phyloP scores from a whole-genome alignment of 1,140 invertebrate genomes.

The Drosophila pachea region DNA sequence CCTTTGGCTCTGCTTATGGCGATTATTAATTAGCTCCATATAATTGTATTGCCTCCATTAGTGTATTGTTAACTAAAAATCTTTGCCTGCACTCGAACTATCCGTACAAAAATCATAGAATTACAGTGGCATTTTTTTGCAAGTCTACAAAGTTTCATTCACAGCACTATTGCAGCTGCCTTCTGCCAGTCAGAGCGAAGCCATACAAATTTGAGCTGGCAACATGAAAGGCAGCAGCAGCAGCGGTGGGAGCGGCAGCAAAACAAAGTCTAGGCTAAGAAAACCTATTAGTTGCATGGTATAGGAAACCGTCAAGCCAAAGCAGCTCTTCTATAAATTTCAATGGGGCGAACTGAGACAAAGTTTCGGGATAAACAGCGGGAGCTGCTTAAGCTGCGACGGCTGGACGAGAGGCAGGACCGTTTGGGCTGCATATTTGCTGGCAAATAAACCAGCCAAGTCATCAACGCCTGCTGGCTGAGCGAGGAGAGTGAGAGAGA shows the following conservation, averaged over 20 bases:
- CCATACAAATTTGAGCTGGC: conserved; percentile 38
- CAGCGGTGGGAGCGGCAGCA: conserved; percentile 18
- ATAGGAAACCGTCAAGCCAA: conserved; percentile 52
- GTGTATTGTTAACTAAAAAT: no score
- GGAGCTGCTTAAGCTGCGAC: conserved; percentile 41
- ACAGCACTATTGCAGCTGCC: conserved; percentile 9
- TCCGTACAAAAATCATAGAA: not conserved
- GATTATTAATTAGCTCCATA: no score
- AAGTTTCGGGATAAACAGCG: conserved; percentile 67
- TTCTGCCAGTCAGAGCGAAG: conserved; percentile 1
- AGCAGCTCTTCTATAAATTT: conserved; percentile 56
- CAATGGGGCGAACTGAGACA: conserved; percentile 40
- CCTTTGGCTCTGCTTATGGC: no score
- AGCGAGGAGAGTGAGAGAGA: conserved; percentile 7
- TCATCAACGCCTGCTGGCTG: conserved; percentile 46
- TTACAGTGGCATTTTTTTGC: no score
- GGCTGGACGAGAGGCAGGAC: not conserved
- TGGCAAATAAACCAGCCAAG: conserved; percentile 48
- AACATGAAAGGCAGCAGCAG: conserved; percentile 26
- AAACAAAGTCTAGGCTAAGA: conserved; percentile 56
- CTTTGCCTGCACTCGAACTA: no score
- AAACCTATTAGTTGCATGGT: conserved; percentile 71
- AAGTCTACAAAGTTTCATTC: conserved; percentile 16
- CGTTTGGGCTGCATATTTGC: conserved; percentile 40
- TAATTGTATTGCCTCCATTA: no score